phyloP scores from a whole-genome alignment of 30 jellyfish, hydroid and myxozoan genomes.

The Phacellophora camtschatica region DNA sequence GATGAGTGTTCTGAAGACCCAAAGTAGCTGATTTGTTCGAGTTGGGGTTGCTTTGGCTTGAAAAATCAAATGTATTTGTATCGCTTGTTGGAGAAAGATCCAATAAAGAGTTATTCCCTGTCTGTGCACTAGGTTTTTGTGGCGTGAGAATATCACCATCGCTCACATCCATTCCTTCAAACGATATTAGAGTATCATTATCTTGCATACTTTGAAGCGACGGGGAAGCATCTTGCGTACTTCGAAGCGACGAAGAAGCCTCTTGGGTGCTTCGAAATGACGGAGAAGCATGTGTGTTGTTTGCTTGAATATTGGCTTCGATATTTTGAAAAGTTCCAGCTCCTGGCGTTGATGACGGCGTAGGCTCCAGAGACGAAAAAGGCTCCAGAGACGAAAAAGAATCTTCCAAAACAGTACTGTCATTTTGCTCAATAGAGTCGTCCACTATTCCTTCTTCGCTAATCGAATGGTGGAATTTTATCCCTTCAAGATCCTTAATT shows the following conservation, averaged over 20 bases:
- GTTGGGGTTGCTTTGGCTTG: not conserved
- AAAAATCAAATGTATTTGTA: not conserved
- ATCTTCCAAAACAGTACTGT: not conserved
- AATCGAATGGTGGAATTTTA: constrained; percentile 4
- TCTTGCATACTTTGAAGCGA: not conserved
- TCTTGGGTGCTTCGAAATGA: not conserved
- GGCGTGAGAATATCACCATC: not conserved
- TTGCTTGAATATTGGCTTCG: not conserved
- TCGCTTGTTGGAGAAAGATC: constrained; percentile 34
- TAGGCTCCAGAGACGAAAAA: not conserved
- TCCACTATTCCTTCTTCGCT: not conserved
- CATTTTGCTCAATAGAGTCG: constrained; percentile 5
- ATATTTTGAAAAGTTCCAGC: not conserved
- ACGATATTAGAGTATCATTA: not conserved
- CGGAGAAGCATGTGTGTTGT: not conserved
- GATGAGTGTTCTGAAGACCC: not conserved
- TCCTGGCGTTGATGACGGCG: constrained; percentile 9
- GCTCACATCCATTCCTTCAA: not conserved
- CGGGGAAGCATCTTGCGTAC: no score
- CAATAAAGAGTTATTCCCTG: not conserved
- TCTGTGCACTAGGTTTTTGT: not conserved
- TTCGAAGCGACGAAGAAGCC: not conserved
- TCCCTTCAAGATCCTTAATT: constrained; percentile 59
- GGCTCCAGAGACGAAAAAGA: not conserved
- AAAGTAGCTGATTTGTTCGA: constrained; percentile 32